Base-by-base conservation (phyloP, 2,888 invertebrate genomes). In the Hirtodrosophila confusa region DNA sequence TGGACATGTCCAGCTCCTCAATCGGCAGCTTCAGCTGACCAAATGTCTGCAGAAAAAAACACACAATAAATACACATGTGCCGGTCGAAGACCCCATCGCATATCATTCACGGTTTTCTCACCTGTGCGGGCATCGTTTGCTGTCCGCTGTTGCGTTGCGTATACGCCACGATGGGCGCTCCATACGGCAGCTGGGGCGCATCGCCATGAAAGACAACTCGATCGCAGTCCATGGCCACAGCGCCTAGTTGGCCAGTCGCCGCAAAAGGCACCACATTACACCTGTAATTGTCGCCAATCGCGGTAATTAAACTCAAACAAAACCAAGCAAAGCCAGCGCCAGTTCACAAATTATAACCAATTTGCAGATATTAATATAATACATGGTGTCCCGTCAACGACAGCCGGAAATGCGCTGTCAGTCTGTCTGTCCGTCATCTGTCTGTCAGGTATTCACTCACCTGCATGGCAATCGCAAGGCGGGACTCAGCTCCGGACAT, bases 151-250 rank as follows among this genome's bases (percentile, higher is more conserved):
- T 94, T 94, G 74, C 94, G 93, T 90, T 97, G 97, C 61, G 95
- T 95, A 91, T 96, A 96, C 7, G 95, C 93, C 49, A 95, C 94
- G 65, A 97, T 95, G 3, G 96, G 96, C 24, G 96, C 96, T 44
- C 95, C 95, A 86, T 94, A 95, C 1, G 97, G 96, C 76, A 96
- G 91, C 8, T 95, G 93, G 0, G 96, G 95, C 74, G 95, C 95
- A 89, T 97, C 97, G 4, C 95, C 94, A 27, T 95, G 93, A 87
- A 97, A 97, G 29, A 97, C 96, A 24, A 96, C 94, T 7, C 94
- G 92, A 92, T 97, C 97, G 90, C 97, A 97, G 91, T 97, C 94
- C 93, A 97, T 94, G 78, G 94, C 92, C 74, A 97, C 94, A 56
- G 94, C 91, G 45, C 91, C 90, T 37, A 91, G 90, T 58, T 92